Evolutionary conservation across 1,140 invertebrate genomes (phyloP).

Genomic region (Forficula auricularia): DNA sequence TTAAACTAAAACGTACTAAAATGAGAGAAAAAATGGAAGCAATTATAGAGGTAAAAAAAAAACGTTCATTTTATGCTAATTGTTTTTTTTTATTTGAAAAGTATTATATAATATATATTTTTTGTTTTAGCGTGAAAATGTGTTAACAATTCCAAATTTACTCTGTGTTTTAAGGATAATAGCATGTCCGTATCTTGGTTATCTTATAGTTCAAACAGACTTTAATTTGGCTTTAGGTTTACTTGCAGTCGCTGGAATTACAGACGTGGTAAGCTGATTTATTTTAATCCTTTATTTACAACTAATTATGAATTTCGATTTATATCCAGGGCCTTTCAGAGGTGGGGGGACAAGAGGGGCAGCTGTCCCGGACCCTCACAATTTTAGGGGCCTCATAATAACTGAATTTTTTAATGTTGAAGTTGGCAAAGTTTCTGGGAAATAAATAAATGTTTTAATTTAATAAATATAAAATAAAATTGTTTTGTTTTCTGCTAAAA

Average conservation of each 20-base stretch:
- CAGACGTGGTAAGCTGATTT: slow-evolving; percentile 70
- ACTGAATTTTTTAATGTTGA: too few species aligned
- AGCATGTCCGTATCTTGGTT: slow-evolving; percentile 70
- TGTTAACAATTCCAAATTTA: slow-evolving; percentile 84
- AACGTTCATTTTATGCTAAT: background rate
- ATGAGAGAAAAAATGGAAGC: slow-evolving; percentile 42
- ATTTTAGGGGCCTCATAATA: too few species aligned
- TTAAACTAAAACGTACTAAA: slow-evolving; percentile 42
- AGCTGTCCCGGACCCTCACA: too few species aligned
- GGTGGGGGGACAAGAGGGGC: too few species aligned
- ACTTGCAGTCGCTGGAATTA: slow-evolving; percentile 58
- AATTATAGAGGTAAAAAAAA: slow-evolving; percentile 36
- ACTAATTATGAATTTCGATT: too few species aligned
- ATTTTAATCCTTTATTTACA: too few species aligned
- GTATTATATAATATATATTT: background rate
- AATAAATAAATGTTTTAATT: too few species aligned
- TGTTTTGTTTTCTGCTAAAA: too few species aligned
- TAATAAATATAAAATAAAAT: too few species aligned
- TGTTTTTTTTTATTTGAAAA: background rate
- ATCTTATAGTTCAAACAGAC: slow-evolving; percentile 58
- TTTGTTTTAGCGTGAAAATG: slow-evolving; percentile 60
- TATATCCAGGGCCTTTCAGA: too few species aligned
- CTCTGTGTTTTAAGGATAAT: slow-evolving; percentile 67
- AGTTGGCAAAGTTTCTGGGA: too few species aligned
- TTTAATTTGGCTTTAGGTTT: slow-evolving; percentile 54